phyloP scores from a whole-genome alignment of 2,113 vertebrate genomes.

The Cricetomys ansorgei region DNA sequence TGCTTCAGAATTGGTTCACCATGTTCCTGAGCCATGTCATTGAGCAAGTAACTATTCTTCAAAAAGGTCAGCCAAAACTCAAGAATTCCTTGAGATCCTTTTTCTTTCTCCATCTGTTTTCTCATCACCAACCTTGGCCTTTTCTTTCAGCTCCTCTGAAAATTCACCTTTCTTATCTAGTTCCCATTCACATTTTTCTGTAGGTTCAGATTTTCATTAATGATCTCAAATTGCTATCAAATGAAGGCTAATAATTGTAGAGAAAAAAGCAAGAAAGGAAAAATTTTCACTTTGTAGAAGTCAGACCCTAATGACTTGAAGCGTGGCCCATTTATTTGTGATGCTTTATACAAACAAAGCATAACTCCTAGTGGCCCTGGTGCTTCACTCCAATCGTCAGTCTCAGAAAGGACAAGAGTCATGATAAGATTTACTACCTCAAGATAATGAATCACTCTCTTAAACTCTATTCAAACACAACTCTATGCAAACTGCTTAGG shows the following conservation, averaged over 20 bases:
- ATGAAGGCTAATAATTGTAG: neutral
- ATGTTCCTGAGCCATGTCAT: slow-evolving; percentile 96
- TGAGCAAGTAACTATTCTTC: slow-evolving; percentile 93
- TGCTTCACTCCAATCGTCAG: neutral
- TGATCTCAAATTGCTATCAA: neutral
- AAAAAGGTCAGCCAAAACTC: slow-evolving; percentile 93
- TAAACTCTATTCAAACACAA: neutral
- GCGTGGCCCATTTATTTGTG: neutral
- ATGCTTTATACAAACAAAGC: neutral
- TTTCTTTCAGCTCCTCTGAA: neutral
- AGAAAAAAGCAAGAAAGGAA: neutral
- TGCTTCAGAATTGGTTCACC: slow-evolving; percentile 74
- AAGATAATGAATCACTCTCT: neutral
- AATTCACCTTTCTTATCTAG: neutral
- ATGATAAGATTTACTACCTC: neutral
- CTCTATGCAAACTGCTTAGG: neutral
- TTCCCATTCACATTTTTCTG: neutral
- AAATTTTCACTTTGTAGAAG: neutral
- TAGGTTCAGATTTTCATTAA: neutral
- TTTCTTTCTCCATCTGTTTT: neutral
- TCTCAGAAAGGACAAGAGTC: neutral
- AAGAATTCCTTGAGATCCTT: slow-evolving; percentile 93
- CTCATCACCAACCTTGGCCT: neutral
- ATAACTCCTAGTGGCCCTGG: neutral
- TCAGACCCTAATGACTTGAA: neutral